Conservation (phyloP, 1,140 invertebrate species). For the Helicorthomorpha holstii region DNA sequence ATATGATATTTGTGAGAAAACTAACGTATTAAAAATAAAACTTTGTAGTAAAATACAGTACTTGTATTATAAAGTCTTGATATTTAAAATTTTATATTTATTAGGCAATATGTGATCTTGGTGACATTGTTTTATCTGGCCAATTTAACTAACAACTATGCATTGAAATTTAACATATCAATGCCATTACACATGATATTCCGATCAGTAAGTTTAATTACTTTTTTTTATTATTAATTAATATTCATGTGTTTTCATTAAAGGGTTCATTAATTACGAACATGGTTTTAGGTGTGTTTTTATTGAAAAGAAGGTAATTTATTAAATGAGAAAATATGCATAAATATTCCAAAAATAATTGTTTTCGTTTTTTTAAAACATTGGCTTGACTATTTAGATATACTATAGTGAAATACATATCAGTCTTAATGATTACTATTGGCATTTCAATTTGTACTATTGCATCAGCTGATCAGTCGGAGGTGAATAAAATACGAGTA, state of each 20-base stretch:
- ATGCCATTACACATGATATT: conserved; percentile 99
- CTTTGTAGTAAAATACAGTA: too few species aligned
- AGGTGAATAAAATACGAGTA: too few species aligned
- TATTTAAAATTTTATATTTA: too few species aligned
- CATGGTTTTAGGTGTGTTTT: conserved; percentile 84
- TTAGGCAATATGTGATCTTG: conserved; percentile 67
- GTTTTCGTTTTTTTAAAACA: conserved; percentile 1
- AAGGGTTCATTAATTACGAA: conserved; percentile 92
- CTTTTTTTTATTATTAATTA: conserved; percentile 8
- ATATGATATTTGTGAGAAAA: too few species aligned
- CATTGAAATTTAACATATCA: conserved; percentile 90
- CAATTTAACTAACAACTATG: conserved; percentile 91
- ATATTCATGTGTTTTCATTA: conserved; percentile 19
- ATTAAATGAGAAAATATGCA: background rate
- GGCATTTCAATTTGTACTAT: conserved; percentile 86
- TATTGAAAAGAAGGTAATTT: conserved; percentile 52
- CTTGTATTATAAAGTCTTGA: too few species aligned
- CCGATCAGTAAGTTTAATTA: conserved; percentile 52
- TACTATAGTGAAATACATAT: conserved; percentile 67
- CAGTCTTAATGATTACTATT: conserved; percentile 77
- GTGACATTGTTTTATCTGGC: conserved; percentile 81
- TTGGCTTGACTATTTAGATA: conserved; percentile 33
- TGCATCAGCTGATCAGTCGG: conserved; percentile 44
- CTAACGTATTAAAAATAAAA: too few species aligned
- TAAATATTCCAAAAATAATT: background rate